Evolutionary conservation across 2,888 invertebrate species (phyloP).

Genomic region (Melanostoma scalare): DNA sequence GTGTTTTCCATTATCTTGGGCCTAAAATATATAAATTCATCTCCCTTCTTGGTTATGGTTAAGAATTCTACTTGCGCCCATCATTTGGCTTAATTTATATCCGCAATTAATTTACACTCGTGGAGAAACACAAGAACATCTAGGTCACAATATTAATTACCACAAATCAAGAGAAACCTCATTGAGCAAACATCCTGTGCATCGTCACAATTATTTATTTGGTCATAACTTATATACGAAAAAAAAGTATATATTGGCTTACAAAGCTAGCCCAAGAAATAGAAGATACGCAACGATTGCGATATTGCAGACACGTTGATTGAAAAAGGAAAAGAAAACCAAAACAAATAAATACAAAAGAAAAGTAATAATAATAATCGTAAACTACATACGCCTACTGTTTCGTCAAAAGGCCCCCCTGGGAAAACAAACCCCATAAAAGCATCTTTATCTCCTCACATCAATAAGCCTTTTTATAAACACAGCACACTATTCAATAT

Average conservation of each 20-base stretch:
- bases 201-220: conserved; percentile 31
- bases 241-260: neutral
- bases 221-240: neutral
- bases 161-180: conserved; percentile 52
- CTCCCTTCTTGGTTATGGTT: conserved; percentile 4
- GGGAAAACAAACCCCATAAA: conserved; percentile 29
- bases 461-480: conserved; percentile 26
- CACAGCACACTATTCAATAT: neutral
- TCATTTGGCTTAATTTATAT: conserved; percentile 24
- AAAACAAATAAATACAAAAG: conserved; percentile 41
- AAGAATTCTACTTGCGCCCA: conserved; percentile 22
- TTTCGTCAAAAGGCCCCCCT: neutral
- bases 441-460: conserved; percentile 35
- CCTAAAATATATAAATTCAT: conserved; percentile 1
- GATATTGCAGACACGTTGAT: conserved; percentile 22
- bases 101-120: conserved; percentile 17
- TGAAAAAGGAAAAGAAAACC: conserved; percentile 8
- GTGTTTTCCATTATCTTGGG: neutral
- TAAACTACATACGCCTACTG: conserved; percentile 28
- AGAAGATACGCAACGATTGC: too few species aligned
- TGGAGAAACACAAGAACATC: conserved; percentile 7
- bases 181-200: conserved; percentile 25
- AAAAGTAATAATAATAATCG: too few species aligned
- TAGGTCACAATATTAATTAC: conserved; percentile 53
- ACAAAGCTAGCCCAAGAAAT: too few species aligned